These are phyloP conservation scores for Pheosia gnoma DNA, from an alignment of 2,888 invertebrate genomes.

Conservation along the genomic window DNA sequence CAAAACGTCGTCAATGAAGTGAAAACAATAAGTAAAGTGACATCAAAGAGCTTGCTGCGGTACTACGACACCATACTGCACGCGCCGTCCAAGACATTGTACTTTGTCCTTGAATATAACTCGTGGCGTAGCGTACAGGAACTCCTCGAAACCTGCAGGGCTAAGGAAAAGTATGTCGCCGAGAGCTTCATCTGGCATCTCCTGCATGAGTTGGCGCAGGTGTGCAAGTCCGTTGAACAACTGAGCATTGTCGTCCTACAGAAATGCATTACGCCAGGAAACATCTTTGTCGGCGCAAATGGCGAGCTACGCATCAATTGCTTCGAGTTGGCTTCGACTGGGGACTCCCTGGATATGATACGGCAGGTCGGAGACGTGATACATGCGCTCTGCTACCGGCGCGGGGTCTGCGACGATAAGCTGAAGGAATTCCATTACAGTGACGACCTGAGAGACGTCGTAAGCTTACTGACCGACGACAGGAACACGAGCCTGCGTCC, in stretches of 20 bases:
- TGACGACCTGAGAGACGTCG: constrained; percentile 68
- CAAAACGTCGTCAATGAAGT: constrained; percentile 74
- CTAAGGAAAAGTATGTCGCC: constrained; percentile 58
- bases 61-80: constrained; percentile 78
- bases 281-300: constrained; percentile 64
- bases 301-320: constrained; percentile 71
- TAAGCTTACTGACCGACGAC: constrained; percentile 66
- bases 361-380: constrained; percentile 67
- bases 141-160: constrained; percentile 59
- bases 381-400: constrained; percentile 51
- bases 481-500: constrained; percentile 59
- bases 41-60: constrained; percentile 64
- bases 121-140: constrained; percentile 70
- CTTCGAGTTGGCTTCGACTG: constrained; percentile 55
- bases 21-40: constrained; percentile 68
- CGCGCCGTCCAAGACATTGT: constrained; percentile 74
- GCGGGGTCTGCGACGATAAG: constrained; percentile 40
- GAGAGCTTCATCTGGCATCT: constrained; percentile 75
- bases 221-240: constrained; percentile 59
- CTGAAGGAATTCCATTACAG: constrained; percentile 62
- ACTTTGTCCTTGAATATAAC: constrained; percentile 75
- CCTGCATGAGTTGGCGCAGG: constrained; percentile 67
- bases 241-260: constrained; percentile 56
- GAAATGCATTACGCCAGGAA: constrained; percentile 59
- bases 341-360: constrained; percentile 43